Percentiles rank a stretch among this genome's conserved stretches.
phyloP scores from a whole-genome alignment of 2,113 vertebrate genomes.

The Clinocottus analis region DNA sequence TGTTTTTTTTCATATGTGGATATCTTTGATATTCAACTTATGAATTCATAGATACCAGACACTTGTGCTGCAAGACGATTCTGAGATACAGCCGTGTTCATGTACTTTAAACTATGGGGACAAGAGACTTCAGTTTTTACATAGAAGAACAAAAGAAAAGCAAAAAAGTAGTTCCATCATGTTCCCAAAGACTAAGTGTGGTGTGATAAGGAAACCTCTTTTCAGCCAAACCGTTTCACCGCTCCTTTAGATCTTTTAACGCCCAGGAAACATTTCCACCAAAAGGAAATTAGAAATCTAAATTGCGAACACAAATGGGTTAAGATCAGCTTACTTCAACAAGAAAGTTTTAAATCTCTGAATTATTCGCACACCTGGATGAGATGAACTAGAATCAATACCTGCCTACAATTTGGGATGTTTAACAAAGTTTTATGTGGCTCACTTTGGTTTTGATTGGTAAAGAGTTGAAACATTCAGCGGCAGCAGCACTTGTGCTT shows the following conservation, averaged over 20 bases:
- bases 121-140: background rate
- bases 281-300: too few relatives aligned
- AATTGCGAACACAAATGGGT: too few relatives aligned
- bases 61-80: background rate
- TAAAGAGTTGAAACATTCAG: background rate
- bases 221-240: background rate
- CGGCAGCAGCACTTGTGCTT: background rate
- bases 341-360: background rate
- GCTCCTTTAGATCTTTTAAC: background rate
- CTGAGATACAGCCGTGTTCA: background rate
- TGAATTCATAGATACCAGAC: background rate
- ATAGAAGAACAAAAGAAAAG: background rate
- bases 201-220: background rate
- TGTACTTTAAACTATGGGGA: too few relatives aligned
- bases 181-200: background rate
- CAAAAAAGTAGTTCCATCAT: background rate
- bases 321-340: too few relatives aligned
- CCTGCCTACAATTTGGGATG: background rate
- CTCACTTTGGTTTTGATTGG: background rate
- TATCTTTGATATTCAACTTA: background rate
- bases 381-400: background rate
- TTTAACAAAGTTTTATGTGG: background rate
- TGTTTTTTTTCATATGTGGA: background rate
- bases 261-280: background rate
- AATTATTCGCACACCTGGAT: background rate